Percentiles rank a stretch among this genome's conserved stretches.
Conservation (phyloP, 2,113 vertebrate species). For the Monarcha castaneiventris region DNA sequence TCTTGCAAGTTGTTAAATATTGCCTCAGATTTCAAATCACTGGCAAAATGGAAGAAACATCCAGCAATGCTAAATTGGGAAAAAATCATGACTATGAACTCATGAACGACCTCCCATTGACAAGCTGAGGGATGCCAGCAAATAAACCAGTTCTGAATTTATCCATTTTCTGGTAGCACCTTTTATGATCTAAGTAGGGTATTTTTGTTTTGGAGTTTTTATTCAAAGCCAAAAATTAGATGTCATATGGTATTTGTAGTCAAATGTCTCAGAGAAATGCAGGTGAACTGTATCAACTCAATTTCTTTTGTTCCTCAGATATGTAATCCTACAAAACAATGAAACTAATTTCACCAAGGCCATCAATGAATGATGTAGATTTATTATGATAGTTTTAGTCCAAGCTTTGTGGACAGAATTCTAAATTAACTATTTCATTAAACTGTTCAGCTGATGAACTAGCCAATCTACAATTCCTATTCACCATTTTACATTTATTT, state of each 20-base stretch:
- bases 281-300: not conserved
- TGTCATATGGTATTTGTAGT: not conserved
- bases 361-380: not conserved
- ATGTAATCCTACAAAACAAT: not conserved
- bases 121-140: not conserved
- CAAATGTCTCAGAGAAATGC: not conserved
- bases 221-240: not conserved
- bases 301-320: not conserved
- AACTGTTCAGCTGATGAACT: not conserved
- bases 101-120: accelerated
- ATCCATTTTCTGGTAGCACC: not conserved
- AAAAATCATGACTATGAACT: not conserved
- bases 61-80: not conserved
- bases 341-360: not conserved
- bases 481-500: not conserved
- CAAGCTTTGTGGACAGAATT: not conserved
- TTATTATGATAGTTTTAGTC: not conserved
- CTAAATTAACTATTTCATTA: not conserved
- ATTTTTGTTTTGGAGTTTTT: not conserved
- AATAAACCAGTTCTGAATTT: not conserved
- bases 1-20: not conserved
- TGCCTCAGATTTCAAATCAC: not conserved
- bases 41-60: not conserved
- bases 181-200: not conserved
- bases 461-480: not conserved